Conservation (phyloP, 2,113 vertebrate genomes). For the Archilochus colubris region DNA sequence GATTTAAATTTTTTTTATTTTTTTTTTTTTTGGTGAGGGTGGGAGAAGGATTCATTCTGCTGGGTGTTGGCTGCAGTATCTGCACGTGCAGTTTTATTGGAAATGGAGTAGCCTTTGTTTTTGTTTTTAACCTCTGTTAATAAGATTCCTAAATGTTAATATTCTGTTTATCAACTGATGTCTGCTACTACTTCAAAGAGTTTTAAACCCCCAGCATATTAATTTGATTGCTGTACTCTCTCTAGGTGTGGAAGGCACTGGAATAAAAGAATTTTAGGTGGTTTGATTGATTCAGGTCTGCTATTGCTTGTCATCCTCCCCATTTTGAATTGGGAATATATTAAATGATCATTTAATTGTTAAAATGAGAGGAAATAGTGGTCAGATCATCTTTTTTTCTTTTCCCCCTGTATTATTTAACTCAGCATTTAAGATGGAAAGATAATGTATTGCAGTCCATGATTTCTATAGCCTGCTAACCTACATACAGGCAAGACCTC, state of each 20-base stretch:
- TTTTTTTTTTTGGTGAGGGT: neutral
- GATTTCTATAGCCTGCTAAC: conserved; percentile 60
- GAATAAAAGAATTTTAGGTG: neutral
- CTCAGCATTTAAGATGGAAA: conserved; percentile 1
- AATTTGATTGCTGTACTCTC: conserved; percentile 12
- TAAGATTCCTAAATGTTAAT: conserved; percentile 28
- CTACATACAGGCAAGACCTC: conserved; percentile 67
- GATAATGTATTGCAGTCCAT: neutral
- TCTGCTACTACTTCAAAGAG: neutral
- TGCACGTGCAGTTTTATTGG: neutral
- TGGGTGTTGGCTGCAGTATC: neutral
- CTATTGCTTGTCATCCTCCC: neutral
- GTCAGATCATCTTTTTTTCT: neutral
- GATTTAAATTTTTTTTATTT: neutral
- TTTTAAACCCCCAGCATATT: neutral
- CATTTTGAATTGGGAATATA: neutral
- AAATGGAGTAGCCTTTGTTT: neutral
- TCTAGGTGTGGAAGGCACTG: neutral
- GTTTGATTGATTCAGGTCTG: neutral
- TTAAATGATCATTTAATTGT: neutral
- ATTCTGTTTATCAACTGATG: neutral
- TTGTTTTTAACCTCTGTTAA: conserved; percentile 41
- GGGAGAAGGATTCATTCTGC: conserved; percentile 41
- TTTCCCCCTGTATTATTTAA: neutral
- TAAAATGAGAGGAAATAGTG: neutral